Conservation (phyloP, 2,888 invertebrate genomes). For the Brassicogethes aeneus region DNA sequence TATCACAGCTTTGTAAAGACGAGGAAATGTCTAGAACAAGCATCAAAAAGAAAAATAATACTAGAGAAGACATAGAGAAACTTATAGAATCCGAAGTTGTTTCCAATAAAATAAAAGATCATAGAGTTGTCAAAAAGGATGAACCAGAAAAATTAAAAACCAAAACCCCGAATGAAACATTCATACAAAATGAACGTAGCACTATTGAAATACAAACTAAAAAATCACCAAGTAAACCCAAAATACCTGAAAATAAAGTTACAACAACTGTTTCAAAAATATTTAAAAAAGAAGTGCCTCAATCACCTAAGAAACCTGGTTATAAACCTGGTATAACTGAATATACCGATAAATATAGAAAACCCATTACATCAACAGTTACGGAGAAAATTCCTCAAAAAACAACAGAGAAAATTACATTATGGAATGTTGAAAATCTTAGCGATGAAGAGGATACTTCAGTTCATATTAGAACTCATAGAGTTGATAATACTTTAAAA, state of each 20-base stretch:
- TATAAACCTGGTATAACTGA: slow-evolving; percentile 13
- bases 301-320: slow-evolving; percentile 1
- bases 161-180: too few relatives aligned
- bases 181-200: slow-evolving; percentile 17
- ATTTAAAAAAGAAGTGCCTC: slow-evolving; percentile 11
- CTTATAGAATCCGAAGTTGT: slow-evolving; percentile 20
- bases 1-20: slow-evolving; percentile 27
- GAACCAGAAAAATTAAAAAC: slow-evolving; percentile 13
- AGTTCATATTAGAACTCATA: slow-evolving; percentile 24
- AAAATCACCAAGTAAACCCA: slow-evolving; percentile 10
- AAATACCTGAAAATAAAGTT: slow-evolving; percentile 7
- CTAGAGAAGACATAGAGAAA: slow-evolving; percentile 11
- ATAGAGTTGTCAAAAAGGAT: slow-evolving; percentile 29
- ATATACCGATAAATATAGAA: slow-evolving; percentile 22
- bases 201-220: slow-evolving; percentile 6
- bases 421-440: slow-evolving; percentile 22
- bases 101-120: slow-evolving; percentile 11
- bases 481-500: slow-evolving; percentile 25
- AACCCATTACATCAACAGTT: slow-evolving; percentile 12
- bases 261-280: slow-evolving; percentile 10
- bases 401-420: slow-evolving; percentile 17
- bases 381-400: slow-evolving; percentile 11
- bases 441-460: slow-evolving; percentile 21
- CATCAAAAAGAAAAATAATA: slow-evolving; percentile 11
- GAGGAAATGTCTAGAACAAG: slow-evolving; percentile 26